A percentile compares a stretch with the other conserved stretches of the same genome.
Evolutionary conservation across 2,797 vertebrate genomes (phyloP).

Genomic region (Kryptolebias ocellatus): DNA sequence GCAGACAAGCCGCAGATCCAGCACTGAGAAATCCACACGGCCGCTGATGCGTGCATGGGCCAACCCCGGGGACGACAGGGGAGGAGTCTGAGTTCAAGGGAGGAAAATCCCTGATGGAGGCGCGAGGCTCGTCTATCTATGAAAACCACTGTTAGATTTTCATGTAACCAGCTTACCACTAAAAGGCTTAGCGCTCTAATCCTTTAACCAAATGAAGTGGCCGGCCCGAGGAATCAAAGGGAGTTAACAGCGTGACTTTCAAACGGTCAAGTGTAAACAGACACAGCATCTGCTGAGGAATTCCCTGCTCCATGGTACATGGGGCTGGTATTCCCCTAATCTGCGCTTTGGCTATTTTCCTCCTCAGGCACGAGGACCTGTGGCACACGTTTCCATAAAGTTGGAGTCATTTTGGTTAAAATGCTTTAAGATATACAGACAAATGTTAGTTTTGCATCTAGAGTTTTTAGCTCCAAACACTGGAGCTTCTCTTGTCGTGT

Average conservation of each 20-base stretch:
- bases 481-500: no score
- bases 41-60: constrained; percentile 59
- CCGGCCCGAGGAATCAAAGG: constrained; percentile 56
- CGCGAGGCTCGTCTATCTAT: constrained; percentile 58
- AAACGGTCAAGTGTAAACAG: constrained; percentile 6
- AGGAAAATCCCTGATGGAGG: constrained; percentile 62
- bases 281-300: constrained; percentile 28
- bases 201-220: constrained; percentile 73
- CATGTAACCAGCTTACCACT: constrained; percentile 77
- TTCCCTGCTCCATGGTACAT: neutral
- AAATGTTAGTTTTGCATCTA: no score
- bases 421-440: no score
- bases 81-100: constrained; percentile 47
- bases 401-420: no score
- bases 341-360: constrained; percentile 1
- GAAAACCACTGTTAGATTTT: constrained; percentile 70
- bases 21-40: constrained; percentile 58
- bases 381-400: no score
- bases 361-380: neutral
- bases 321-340: constrained; percentile 19
- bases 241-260: constrained; percentile 26
- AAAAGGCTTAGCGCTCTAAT: constrained; percentile 79
- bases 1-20: constrained; percentile 28
- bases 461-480: no score
- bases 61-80: constrained; percentile 59